Evolutionary conservation across 2,888 invertebrate genomes (phyloP).

Genomic region (Nemoura dubitans): DNA sequence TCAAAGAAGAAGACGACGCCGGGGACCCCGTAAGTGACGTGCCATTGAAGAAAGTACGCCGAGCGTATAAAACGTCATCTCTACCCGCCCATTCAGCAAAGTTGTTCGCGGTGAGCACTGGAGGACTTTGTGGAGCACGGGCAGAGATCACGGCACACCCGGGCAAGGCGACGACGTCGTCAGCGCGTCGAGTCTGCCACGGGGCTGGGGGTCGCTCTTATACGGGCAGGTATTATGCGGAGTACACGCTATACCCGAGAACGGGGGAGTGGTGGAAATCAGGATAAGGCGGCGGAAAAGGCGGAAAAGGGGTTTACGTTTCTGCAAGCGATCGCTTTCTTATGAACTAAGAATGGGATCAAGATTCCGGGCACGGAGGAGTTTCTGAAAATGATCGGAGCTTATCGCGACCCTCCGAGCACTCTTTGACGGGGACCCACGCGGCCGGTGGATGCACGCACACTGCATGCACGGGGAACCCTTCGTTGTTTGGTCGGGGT

Average conservation of each 20-base stretch:
- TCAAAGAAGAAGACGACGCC: constrained; percentile 13
- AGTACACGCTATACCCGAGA: neutral
- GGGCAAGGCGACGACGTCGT: neutral
- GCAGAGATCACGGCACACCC: too few relatives aligned
- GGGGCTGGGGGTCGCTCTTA: neutral
- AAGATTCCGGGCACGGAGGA: constrained; percentile 9
- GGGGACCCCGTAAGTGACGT: neutral
- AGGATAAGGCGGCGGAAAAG: neutral
- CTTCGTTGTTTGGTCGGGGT: neutral
- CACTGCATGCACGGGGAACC: neutral
- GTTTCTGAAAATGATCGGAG: neutral
- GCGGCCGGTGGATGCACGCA: neutral
- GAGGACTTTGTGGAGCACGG: neutral
- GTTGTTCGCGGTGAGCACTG: constrained; percentile 18
- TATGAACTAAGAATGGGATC: constrained; percentile 14
- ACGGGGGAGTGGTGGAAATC: neutral
- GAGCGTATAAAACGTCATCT: constrained; percentile 42
- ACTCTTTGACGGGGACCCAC: neutral
- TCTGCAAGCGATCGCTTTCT: neutral
- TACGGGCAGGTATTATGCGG: neutral
- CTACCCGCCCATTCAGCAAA: constrained; percentile 35
- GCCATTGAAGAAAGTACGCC: constrained; percentile 38
- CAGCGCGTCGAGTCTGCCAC: neutral
- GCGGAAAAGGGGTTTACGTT: neutral
- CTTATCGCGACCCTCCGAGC: neutral